Base-by-base conservation (phyloP, 2,888 invertebrate species). In the Diaphora mendica region DNA sequence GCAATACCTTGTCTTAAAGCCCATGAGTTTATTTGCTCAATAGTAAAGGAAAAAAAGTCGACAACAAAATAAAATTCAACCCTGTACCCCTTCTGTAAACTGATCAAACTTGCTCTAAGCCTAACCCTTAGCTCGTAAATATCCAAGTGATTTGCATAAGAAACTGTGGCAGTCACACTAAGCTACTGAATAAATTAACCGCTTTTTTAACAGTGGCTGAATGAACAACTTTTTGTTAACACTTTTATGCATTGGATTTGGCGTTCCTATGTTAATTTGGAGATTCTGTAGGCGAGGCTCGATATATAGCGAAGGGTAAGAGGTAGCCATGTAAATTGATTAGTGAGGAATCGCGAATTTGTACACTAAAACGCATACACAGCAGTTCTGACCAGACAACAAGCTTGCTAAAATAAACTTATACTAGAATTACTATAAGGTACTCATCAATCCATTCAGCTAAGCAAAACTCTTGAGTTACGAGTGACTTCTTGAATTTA, bases 111-210 rank as follows among this genome's bases (percentile, higher is more conserved):
- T 89, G 85, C 75, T 92, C 92, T 89, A 75, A 88, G 88, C 65
- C 81, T 88, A 89, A 87, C 92, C 92, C 91, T 88, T 81, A 66
- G 82, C 84, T 91, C 91, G 91, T 94, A 94, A 94, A 94, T 93
- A 93, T 90, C 89, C 84, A 80, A 82, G 87, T 88, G 88, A 93
- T 94, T 94, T 92, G 92, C 94, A 94, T 94, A 93, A 92, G 92
- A 93, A 92, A 93, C 90, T 91, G 86, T 83, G 87, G 88, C 89
- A 91, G 91, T 91, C 92, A 90, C 91, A 92, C 91, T 91, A 88
- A 88, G 87, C 90, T 90, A 87, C 89, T 92, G 92, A 91, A 93
- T 92, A 91, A 89, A 92, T 93, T 93, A 92, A 90, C 78, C 81
- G 73, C 83, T 88, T 82, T 85, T 80, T 83, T 91, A 75, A 70